phyloP scores from a whole-genome alignment of 2,797 vertebrate species.

The Hozukius guyotensis region DNA sequence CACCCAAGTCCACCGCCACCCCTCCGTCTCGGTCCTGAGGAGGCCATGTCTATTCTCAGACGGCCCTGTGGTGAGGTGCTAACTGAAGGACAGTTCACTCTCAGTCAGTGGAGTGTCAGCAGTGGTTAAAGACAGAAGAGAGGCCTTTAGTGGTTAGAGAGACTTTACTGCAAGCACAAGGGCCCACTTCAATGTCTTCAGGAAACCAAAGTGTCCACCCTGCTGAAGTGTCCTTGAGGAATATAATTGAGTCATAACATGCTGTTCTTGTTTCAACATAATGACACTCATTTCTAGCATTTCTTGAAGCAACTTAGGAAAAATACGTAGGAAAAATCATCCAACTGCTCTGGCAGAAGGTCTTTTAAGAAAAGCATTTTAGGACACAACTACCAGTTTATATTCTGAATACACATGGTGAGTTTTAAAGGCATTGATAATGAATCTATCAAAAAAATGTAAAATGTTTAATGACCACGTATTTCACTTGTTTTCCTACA shows the following conservation, averaged over 20 bases:
- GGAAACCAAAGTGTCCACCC: not conserved
- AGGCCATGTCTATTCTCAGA: constrained; percentile 19
- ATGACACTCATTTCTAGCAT: not conserved
- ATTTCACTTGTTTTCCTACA: not conserved
- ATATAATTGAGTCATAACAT: not conserved
- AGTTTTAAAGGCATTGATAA: not conserved
- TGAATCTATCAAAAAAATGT: fast-evolving
- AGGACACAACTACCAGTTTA: not conserved
- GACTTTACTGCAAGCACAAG: not conserved
- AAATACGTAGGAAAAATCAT: not conserved
- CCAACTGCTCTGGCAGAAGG: not conserved
- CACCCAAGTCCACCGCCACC: constrained; percentile 3
- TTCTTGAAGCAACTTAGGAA: not conserved
- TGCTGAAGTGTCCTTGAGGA: not conserved
- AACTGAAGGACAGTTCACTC: constrained; percentile 13
- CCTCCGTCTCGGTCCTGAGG: not conserved
- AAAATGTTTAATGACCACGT: not conserved
- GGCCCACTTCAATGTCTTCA: not conserved
- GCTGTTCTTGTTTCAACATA: not conserved
- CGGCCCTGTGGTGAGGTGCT: constrained; percentile 20
- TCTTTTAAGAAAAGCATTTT: not conserved
- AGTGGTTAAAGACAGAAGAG: not conserved
- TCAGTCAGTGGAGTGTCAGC: not conserved
- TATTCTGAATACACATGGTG: not conserved
- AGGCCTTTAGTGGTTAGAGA: not conserved